Percentiles rank a stretch among this genome's conserved stretches.
phyloP scores from a whole-genome alignment of 2,888 invertebrate genomes.

The Ornithoptera alexandrae region DNA sequence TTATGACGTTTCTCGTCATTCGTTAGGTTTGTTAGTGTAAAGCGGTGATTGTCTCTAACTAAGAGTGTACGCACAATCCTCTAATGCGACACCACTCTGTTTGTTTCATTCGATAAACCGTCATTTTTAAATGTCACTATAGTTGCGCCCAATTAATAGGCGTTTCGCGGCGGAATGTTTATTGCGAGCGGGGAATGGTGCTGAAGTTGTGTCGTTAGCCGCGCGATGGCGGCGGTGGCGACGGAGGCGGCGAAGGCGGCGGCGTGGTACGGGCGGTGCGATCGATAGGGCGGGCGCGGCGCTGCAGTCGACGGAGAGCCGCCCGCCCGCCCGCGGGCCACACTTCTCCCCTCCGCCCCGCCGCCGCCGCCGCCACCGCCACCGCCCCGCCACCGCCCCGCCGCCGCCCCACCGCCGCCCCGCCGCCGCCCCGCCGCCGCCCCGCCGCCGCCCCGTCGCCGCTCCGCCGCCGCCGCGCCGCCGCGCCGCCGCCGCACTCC shows the following conservation, averaged over 20 bases:
- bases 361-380: conserved; percentile 31
- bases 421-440: conserved; percentile 31
- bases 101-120: neutral
- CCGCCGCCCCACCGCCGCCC: conserved; percentile 46
- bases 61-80: too few species aligned
- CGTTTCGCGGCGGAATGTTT: conserved; percentile 27
- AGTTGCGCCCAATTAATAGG: conserved; percentile 23
- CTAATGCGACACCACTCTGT: too few species aligned
- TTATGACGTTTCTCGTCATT: too few species aligned
- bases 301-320: conserved; percentile 51
- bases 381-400: conserved; percentile 31
- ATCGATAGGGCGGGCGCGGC: conserved; percentile 70
- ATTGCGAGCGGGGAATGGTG: conserved; percentile 32
- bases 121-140: neutral
- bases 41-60: too few species aligned
- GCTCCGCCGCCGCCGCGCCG: conserved; percentile 76
- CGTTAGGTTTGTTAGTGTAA: too few species aligned
- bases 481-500: conserved; percentile 72
- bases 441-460: conserved; percentile 43
- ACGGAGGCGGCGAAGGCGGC: conserved; percentile 31
- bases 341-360: too few species aligned
- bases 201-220: conserved; percentile 38
- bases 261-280: conserved; percentile 46
- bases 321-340: conserved; percentile 26
- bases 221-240: conserved; percentile 33